A percentile compares a stretch with the other conserved stretches of the same genome.
Evolutionary conservation across 2,113 vertebrate species (phyloP).

Genomic region (Spea multiplicata): DNA sequence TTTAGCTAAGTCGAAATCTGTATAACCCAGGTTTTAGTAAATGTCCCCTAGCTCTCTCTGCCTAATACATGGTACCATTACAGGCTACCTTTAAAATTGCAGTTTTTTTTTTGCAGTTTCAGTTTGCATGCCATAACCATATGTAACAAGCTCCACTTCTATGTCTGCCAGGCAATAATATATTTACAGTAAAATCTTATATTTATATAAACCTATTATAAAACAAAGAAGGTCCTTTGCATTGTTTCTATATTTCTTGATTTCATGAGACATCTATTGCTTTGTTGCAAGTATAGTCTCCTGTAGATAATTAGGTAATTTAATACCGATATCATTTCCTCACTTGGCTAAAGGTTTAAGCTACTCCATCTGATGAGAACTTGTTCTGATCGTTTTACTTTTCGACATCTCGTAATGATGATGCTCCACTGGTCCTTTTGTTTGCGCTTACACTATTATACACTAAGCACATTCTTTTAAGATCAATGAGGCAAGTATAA

Average conservation of each 20-base stretch:
- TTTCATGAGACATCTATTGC: conserved; percentile 23
- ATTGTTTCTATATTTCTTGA: conserved; percentile 18
- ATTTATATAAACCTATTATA: conserved; percentile 7
- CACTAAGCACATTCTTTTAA: conserved; percentile 13
- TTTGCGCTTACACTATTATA: conserved; percentile 17
- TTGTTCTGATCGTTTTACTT: conserved; percentile 5
- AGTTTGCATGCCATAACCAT: conserved; percentile 14
- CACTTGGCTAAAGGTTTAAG: conserved; percentile 20
- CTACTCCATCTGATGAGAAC: conserved; percentile 1
- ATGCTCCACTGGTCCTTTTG: conserved; percentile 30
- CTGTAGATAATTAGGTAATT: conserved; percentile 42
- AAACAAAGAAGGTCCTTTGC: conserved; percentile 6
- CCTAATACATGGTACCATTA: neutral
- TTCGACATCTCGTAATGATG: conserved; percentile 31
- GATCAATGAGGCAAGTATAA: neutral
- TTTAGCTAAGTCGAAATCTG: neutral
- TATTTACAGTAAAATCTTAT: conserved; percentile 20
- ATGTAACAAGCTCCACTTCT: conserved; percentile 31
- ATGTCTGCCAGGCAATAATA: neutral
- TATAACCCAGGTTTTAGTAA: neutral
- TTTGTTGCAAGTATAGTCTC: conserved; percentile 27
- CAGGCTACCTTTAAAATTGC: neutral
- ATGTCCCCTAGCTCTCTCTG: neutral
- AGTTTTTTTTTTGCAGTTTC: conserved; percentile 15
- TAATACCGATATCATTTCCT: conserved; percentile 29